Evolutionary conservation across 2,888 invertebrate species (phyloP).

Genomic region (Lasioglossum leucozonium): DNA sequence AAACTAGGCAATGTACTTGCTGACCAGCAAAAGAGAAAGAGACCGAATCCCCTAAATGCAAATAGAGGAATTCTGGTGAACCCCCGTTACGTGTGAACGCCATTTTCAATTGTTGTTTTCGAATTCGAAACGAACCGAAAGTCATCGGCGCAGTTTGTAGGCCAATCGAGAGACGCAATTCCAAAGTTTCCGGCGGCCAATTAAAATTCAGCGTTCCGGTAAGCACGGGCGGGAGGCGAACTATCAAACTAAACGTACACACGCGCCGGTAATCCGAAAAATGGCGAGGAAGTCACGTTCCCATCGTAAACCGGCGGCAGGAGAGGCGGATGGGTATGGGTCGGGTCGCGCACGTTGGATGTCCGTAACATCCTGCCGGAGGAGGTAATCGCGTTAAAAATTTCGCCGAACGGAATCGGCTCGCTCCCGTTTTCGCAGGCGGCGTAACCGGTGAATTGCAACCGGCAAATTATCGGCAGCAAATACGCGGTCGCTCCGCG

Average conservation of each 20-base stretch:
- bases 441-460: slow-evolving; percentile 4
- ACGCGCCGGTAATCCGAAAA: slow-evolving; percentile 4
- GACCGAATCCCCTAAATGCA: not conserved
- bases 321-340: not conserved
- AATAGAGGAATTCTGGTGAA: not conserved
- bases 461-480: slow-evolving; percentile 22
- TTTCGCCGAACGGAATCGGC: not conserved
- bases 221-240: not conserved
- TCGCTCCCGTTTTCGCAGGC: not conserved
- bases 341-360: not conserved
- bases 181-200: not conserved
- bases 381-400: slow-evolving; percentile 21
- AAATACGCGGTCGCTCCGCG: slow-evolving; percentile 7
- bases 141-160: not conserved
- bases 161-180: not conserved
- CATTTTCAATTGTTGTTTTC: not conserved
- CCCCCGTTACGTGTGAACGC: not conserved
- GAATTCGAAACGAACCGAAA: not conserved
- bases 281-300: slow-evolving; percentile 18
- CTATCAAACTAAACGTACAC: slow-evolving; percentile 2
- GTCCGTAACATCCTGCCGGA: slow-evolving; percentile 18
- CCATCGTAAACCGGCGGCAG: slow-evolving; percentile 9
- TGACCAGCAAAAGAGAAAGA: not conserved
- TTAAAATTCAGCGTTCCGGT: slow-evolving; percentile 6
- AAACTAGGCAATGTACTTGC: not conserved